These are phyloP conservation scores for Aspiorhynchus laticeps DNA, from an alignment of 2,113 vertebrate genomes.

Conservation along the genomic window DNA sequence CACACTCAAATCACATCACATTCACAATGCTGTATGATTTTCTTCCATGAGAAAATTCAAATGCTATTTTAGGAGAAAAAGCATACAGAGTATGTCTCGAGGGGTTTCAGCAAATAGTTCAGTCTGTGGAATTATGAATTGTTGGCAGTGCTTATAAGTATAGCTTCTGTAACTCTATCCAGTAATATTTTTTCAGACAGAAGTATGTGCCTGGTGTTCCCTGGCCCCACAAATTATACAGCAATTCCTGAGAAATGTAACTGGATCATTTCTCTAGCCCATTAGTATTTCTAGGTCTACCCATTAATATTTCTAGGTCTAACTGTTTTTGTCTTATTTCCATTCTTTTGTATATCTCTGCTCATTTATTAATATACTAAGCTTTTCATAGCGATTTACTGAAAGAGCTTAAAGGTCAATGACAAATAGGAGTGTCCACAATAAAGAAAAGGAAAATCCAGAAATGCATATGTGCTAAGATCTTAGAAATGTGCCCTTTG, in stretches of 20 bases:
- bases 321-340: neutral
- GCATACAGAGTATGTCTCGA: neutral
- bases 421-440: neutral
- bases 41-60: slow-evolving; percentile 6
- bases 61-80: neutral
- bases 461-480: neutral
- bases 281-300: no score
- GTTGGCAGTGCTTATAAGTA: slow-evolving; percentile 2
- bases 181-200: neutral
- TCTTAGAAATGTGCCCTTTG: neutral
- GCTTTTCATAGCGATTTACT: neutral
- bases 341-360: neutral
- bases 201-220: slow-evolving; percentile 15
- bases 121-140: slow-evolving; percentile 11
- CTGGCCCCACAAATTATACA: neutral
- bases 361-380: neutral
- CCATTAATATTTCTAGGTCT: neutral
- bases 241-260: slow-evolving; percentile 14
- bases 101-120: neutral
- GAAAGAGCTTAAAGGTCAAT: neutral
- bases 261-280: neutral
- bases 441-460: neutral
- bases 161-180: slow-evolving; percentile 5
- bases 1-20: neutral
- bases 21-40: neutral